Conservation (phyloP, 2,888 invertebrate species). For the Drosophila picticornis region DNA sequence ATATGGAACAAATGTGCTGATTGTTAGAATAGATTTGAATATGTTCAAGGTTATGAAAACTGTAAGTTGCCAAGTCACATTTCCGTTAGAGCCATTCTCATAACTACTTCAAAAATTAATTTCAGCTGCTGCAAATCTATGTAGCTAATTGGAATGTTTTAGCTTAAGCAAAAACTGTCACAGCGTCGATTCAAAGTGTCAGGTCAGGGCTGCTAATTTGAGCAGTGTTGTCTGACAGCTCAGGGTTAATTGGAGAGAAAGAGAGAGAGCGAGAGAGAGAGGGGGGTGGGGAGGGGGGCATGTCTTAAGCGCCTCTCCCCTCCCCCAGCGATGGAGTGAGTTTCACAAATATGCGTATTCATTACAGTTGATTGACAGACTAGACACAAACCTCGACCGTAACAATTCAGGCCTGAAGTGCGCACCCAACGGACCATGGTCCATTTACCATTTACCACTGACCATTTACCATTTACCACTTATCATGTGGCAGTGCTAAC, state of each 20-base stretch:
- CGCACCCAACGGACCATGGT: conserved; percentile 74
- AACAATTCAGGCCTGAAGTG: conserved; percentile 75
- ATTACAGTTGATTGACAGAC: conserved; percentile 79
- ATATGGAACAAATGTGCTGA: neutral
- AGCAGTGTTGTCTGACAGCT: conserved; percentile 60
- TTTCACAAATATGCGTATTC: conserved; percentile 72
- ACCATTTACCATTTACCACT: conserved; percentile 40
- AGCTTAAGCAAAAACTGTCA: conserved; percentile 36
- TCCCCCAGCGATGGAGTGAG: conserved; percentile 30
- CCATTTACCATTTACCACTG: conserved; percentile 64
- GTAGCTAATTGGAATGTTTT: conserved; percentile 14
- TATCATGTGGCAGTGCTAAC: conserved; percentile 29
- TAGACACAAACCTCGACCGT: conserved; percentile 54
- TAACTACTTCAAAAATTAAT: neutral
- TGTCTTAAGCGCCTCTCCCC: neutral
- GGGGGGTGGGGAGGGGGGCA: conserved; percentile 13
- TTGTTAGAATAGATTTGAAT: neutral
- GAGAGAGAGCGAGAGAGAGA: conserved; percentile 11
- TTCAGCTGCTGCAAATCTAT: neutral
- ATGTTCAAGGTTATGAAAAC: neutral
- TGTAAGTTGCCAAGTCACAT: neutral
- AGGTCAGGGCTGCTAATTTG: conserved; percentile 68
- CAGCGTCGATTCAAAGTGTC: conserved; percentile 32
- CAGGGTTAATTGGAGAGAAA: conserved; percentile 64
- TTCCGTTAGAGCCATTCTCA: neutral